Evolutionary conservation across 2,113 vertebrate species (phyloP).

Genomic region (Indicator indicator): DNA sequence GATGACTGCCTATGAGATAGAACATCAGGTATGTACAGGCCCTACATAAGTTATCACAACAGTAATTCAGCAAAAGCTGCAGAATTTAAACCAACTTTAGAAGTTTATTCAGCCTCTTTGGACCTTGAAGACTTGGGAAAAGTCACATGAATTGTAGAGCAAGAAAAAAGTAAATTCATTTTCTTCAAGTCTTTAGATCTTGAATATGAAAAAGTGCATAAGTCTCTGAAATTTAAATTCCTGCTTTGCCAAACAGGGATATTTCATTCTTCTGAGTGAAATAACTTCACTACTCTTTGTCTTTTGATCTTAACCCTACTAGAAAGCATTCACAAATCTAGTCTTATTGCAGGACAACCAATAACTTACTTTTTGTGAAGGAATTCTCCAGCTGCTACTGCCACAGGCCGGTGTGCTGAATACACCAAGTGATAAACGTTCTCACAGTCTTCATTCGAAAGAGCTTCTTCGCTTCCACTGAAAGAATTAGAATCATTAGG

Average conservation of each 20-base stretch:
- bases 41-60: neutral
- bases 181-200: neutral
- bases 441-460: constrained; percentile 99
- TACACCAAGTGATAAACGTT: constrained; percentile 99
- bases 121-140: neutral
- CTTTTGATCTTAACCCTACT: neutral
- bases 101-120: neutral
- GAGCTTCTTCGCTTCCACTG: constrained; percentile 97
- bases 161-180: neutral
- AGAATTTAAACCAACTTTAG: neutral
- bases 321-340: neutral
- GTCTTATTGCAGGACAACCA: neutral
- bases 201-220: neutral
- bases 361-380: constrained; percentile 94
- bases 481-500: constrained; percentile 53
- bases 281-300: neutral
- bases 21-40: neutral
- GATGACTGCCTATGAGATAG: neutral
- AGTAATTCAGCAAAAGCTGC: neutral
- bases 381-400: constrained; percentile 97
- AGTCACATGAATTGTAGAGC: neutral
- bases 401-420: constrained; percentile 96
- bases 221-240: neutral
- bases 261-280: neutral
- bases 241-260: neutral